Evolutionary conservation across 2,797 vertebrate genomes (phyloP).

Genomic region (Dallia pectoralis): DNA sequence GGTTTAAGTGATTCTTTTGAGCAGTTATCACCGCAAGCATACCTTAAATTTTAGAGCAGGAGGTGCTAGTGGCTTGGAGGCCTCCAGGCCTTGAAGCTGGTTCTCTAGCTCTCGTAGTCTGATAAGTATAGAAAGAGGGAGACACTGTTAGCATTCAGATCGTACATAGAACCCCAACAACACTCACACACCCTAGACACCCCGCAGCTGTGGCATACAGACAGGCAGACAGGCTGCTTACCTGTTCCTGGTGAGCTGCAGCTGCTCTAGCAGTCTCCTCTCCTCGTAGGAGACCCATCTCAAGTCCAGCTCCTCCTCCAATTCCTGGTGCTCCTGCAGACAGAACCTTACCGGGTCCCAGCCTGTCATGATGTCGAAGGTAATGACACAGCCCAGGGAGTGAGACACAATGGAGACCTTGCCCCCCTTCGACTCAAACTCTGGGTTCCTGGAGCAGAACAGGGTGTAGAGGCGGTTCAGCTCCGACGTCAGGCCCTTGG

Average conservation of each 20-base stretch:
- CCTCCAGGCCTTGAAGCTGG: slow-evolving; percentile 82
- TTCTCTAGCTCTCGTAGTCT: slow-evolving; percentile 91
- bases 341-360: slow-evolving; percentile 95
- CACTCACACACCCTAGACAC: not conserved
- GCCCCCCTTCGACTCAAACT: slow-evolving; percentile 89
- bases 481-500: slow-evolving; percentile 94
- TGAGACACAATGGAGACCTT: slow-evolving; percentile 97
- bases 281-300: slow-evolving; percentile 86
- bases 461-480: slow-evolving; percentile 92
- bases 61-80: slow-evolving; percentile 76
- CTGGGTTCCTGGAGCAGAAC: slow-evolving; percentile 94
- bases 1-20: not conserved
- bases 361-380: slow-evolving; percentile 97
- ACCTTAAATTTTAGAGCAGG: slow-evolving; percentile 97
- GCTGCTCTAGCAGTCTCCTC: slow-evolving; percentile 83
- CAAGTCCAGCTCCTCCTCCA: slow-evolving; percentile 83
- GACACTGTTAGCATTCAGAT: not conserved
- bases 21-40: not conserved
- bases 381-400: slow-evolving; percentile 96
- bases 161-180: not conserved
- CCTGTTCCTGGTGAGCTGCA: slow-evolving; percentile 84
- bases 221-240: slow-evolving; percentile 47
- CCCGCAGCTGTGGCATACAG: not conserved
- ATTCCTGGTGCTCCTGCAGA: slow-evolving; percentile 86
- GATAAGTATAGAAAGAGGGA: slow-evolving; percentile 3